These are phyloP conservation scores for Venustaconcha ellipsiformis DNA, from an alignment of 1,140 invertebrate species.

Conservation along the genomic window DNA sequence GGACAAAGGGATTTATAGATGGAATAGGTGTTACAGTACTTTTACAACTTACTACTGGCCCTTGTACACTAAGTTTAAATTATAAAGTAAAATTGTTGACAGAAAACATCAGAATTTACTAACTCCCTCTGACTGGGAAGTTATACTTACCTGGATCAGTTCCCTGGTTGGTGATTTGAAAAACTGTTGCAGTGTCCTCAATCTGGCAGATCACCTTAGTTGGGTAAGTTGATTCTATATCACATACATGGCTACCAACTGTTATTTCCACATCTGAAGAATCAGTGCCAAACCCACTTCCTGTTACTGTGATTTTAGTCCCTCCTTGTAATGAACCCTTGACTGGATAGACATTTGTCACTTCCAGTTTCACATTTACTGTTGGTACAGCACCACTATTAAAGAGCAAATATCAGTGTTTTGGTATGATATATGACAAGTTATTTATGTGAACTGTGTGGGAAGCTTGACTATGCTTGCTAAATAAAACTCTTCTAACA, in stretches of 20 bases:
- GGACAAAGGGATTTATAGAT: no score
- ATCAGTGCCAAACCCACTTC: constrained; percentile 49
- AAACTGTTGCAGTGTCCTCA: constrained; percentile 27
- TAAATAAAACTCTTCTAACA: no score
- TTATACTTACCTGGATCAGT: constrained; percentile 35
- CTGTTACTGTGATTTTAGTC: constrained; percentile 50
- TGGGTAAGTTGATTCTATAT: constrained; percentile 21
- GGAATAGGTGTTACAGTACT: no score
- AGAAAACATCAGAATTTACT: no score
- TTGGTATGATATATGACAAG: no score
- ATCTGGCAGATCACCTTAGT: constrained; percentile 48
- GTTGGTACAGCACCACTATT: constrained; percentile 5
- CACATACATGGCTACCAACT: constrained; percentile 43
- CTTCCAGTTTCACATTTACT: constrained; percentile 22
- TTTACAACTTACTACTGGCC: no score
- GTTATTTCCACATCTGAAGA: constrained; percentile 36
- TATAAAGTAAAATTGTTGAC: no score
- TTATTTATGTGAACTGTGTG: no score
- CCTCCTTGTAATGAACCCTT: constrained; percentile 56
- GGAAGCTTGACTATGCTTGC: no score
- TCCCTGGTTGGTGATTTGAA: constrained; percentile 45
- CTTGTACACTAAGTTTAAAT: no score
- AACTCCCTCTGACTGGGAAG: neutral
- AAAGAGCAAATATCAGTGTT: no score
- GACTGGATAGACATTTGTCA: constrained; percentile 44